Evolutionary conservation across 2,888 invertebrate genomes (phyloP).

Genomic region (Ochropleura leucogaster): DNA sequence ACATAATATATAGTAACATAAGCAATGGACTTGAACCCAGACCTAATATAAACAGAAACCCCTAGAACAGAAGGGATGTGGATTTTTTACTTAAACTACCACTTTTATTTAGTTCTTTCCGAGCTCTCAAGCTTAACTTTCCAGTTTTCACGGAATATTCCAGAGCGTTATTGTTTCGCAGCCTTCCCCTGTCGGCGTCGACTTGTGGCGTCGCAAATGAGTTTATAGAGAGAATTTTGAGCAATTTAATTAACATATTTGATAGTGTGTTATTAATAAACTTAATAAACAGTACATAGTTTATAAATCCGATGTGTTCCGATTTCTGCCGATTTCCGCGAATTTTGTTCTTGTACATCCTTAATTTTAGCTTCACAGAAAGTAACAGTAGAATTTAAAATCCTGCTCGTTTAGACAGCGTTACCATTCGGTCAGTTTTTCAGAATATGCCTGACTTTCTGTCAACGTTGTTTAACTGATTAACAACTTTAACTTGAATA

Average conservation of each 20-base stretch:
- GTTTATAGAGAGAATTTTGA: constrained; percentile 28
- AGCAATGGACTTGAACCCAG: constrained; percentile 10
- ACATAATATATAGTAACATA: neutral
- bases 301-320: constrained; percentile 13
- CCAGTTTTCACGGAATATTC: constrained; percentile 53
- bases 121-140: constrained; percentile 44
- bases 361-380: neutral
- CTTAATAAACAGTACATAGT: constrained; percentile 19
- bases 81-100: constrained; percentile 38
- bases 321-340: constrained; percentile 3
- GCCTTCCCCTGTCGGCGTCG: constrained; percentile 30
- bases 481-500: no score
- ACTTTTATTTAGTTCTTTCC: constrained; percentile 55
- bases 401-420: neutral
- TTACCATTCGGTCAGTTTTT: neutral
- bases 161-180: constrained; percentile 49
- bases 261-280: constrained; percentile 31
- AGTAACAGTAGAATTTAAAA: neutral
- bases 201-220: constrained; percentile 39
- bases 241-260: constrained; percentile 42
- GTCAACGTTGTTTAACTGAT: no score
- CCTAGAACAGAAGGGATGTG: constrained; percentile 7
- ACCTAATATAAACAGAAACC: constrained; percentile 37
- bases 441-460: neutral
- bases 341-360: neutral